Conservation (phyloP, 2,888 invertebrate species). For the Galeopsomyia nigrocyanea region DNA sequence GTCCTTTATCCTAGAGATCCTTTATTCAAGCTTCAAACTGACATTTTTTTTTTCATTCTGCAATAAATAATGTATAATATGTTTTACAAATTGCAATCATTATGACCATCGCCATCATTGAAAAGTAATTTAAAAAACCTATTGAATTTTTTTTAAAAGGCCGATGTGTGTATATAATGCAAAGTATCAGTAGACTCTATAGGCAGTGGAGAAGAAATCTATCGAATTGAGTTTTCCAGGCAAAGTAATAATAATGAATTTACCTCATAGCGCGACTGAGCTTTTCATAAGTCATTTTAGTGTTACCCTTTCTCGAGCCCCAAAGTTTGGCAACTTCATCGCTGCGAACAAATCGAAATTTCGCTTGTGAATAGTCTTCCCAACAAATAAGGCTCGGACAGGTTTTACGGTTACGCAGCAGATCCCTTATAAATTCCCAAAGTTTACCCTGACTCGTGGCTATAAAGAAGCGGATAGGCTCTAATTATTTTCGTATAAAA, state of each 20-base stretch:
- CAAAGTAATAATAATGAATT: slow-evolving; percentile 23
- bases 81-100: too few species aligned
- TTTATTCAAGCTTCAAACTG: too few species aligned
- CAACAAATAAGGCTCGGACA: slow-evolving; percentile 89
- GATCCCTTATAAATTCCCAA: slow-evolving; percentile 89
- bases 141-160: too few species aligned
- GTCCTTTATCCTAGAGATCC: too few species aligned
- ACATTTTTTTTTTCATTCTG: too few species aligned
- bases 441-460: slow-evolving; percentile 70
- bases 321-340: slow-evolving; percentile 89
- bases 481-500: background rate
- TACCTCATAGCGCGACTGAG: slow-evolving; percentile 90
- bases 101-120: too few species aligned
- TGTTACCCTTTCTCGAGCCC: slow-evolving; percentile 89
- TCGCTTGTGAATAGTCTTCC: slow-evolving; percentile 87
- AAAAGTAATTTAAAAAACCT: too few species aligned
- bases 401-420: slow-evolving; percentile 80
- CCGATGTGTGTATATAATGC: too few species aligned
- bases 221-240: background rate
- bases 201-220: too few species aligned
- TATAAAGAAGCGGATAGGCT: slow-evolving; percentile 44
- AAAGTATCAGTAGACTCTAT: too few species aligned
- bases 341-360: slow-evolving; percentile 89
- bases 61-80: too few species aligned
- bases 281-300: slow-evolving; percentile 93